These are phyloP conservation scores for Grammomys surdaster DNA, from an alignment of 2,113 vertebrate genomes.

Conservation along the genomic window DNA sequence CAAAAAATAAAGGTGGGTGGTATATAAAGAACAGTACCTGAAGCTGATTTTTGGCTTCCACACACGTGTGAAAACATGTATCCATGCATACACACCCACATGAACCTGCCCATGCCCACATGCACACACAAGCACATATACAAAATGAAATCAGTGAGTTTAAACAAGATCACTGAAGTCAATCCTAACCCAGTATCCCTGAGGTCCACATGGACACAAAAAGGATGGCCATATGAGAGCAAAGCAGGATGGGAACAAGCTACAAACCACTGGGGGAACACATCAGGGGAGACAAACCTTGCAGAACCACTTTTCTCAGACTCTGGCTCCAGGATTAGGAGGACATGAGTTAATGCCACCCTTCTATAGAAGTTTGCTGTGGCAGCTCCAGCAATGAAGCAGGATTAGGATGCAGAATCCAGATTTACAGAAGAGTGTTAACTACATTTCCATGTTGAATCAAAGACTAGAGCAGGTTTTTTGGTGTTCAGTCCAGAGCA, in stretches of 20 bases:
- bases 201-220: neutral
- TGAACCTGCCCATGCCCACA: no score
- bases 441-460: neutral
- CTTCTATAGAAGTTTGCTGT: neutral
- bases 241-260: neutral
- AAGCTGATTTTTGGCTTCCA: neutral
- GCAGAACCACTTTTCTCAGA: neutral
- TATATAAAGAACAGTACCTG: neutral
- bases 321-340: neutral
- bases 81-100: neutral
- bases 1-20: neutral
- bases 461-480: neutral
- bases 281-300: neutral
- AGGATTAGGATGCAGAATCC: neutral
- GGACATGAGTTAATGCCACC: neutral
- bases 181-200: neutral
- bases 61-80: neutral
- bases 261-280: neutral
- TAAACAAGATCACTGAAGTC: neutral
- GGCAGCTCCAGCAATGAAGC: neutral
- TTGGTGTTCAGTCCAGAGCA: neutral
- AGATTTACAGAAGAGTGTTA: neutral
- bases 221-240: neutral
- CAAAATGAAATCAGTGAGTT: neutral
- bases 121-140: no score